Base-by-base conservation (phyloP, 1,140 invertebrate species). In the Eriocheir sinensis region DNA sequence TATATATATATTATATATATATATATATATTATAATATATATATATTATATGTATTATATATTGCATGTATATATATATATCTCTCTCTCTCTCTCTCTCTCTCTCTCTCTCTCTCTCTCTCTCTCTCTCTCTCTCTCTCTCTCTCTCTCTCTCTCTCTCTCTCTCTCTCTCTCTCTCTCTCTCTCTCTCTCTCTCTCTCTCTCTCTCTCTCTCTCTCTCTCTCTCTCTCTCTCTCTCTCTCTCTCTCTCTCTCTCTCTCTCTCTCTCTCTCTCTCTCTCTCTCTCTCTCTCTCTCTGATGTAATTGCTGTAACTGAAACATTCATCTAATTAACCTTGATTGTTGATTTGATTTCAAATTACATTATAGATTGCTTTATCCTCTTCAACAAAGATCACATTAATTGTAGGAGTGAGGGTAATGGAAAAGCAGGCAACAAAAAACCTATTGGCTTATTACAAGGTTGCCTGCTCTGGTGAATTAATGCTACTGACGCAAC, bases 51-150 rank as follows among this genome's bases (percentile, higher is more conserved):
- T 81, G 27, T 21, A 81, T 6, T 6, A 30, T 6, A 30, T 27
- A 81, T 27, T 21, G 6, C 32, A 81, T 27, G 27, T 27, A 34
- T 27, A 81, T 27, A 34, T 72, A 72, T n/a, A n/a, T n/a, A n/a
- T 88, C 85, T 88, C 85, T 88, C 85, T 88, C 85, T 88, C 85
- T 88, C 85, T 88, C 85, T 88, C 85, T 88, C 85, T 88, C 85
- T 88, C 85, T 88, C 85, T 88, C n/a, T 88, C n/a, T 88, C n/a
- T 88, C n/a, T 88, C n/a, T 88, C n/a, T 88, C n/a, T 88, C n/a
- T 88, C n/a, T 88, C n/a, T 88, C n/a, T 88, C n/a, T 88, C n/a
- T 88, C n/a, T 88, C n/a, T 88, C n/a, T 88, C n/a, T 88, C n/a
- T 88, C n/a, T 89, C 32, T 89, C 32, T 89, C 32, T 89, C 32